phyloP scores from a whole-genome alignment of 2,888 invertebrate genomes.

The Amphiduros pacificus region DNA sequence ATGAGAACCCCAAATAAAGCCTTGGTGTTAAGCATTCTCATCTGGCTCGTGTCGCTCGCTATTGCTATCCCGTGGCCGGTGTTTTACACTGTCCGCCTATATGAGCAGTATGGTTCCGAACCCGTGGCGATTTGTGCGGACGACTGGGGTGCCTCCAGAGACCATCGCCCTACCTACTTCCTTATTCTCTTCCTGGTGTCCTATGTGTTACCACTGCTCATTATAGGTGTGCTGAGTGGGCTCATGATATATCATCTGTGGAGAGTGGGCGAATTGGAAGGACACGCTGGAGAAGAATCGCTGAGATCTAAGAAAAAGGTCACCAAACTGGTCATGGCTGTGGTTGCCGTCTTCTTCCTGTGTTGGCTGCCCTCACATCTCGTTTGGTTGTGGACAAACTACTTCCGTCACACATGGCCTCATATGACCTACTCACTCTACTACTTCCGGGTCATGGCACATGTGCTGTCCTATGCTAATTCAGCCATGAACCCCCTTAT shows the following conservation, averaged over 20 bases:
- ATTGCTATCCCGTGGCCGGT: constrained; percentile 28
- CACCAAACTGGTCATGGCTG: constrained; percentile 32
- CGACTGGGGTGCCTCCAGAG: constrained; percentile 21
- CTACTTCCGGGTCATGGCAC: constrained; percentile 28
- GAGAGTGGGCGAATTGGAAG: constrained; percentile 19
- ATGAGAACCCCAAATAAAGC: constrained; percentile 31
- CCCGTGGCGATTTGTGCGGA: constrained; percentile 30
- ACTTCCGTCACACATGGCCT: constrained; percentile 21
- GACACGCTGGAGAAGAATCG: constrained; percentile 17
- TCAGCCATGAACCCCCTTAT: constrained; percentile 34
- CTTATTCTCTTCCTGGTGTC: constrained; percentile 31
- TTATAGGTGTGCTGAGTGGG: constrained; percentile 30
- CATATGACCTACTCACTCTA: constrained; percentile 30
- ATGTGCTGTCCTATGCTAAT: constrained; percentile 35
- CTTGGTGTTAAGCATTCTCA: constrained; percentile 22
- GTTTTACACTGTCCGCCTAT: constrained; percentile 29
- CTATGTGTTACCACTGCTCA: constrained; percentile 31
- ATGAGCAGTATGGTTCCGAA: constrained; percentile 20
- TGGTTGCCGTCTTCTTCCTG: constrained; percentile 32
- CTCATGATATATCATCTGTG: constrained; percentile 33
- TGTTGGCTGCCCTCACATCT: constrained; percentile 37
- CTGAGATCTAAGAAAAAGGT: constrained; percentile 30
- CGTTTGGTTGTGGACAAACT: constrained; percentile 34
- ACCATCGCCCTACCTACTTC: constrained; percentile 28
- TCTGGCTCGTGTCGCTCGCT: constrained; percentile 33